Evolutionary conservation across 2,797 vertebrate genomes (phyloP).

Genomic region (Falco novaeseelandiae): DNA sequence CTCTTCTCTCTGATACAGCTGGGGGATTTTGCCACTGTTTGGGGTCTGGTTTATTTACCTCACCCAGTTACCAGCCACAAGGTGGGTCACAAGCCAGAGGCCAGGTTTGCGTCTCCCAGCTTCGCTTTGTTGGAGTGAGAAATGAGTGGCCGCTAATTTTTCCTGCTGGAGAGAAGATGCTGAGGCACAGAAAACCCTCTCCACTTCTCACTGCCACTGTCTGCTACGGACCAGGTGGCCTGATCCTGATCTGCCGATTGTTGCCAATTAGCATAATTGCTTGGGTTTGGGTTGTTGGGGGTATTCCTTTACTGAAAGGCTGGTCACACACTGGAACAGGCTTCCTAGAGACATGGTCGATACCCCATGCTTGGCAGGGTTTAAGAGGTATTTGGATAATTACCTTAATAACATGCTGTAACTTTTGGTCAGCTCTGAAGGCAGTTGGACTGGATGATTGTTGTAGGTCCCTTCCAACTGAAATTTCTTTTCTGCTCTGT

Average conservation of each 20-base stretch:
- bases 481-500: neutral
- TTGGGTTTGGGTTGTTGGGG: rapidly evolving
- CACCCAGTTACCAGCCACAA: neutral
- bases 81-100: neutral
- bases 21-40: neutral
- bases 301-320: neutral
- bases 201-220: neutral
- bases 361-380: neutral
- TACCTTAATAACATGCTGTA: neutral
- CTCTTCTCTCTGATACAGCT: neutral
- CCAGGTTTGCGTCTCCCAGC: neutral
- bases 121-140: neutral
- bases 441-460: neutral
- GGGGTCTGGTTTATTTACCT: neutral
- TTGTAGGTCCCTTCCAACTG: neutral
- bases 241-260: rapidly evolving
- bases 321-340: neutral
- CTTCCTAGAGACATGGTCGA: neutral
- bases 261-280: neutral
- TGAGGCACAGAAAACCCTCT: neutral
- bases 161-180: neutral
- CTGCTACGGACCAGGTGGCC: neutral
- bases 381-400: neutral
- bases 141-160: neutral
- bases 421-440: neutral